phyloP scores from a whole-genome alignment of 1,140 invertebrate genomes.

The Cotesia glomerata region DNA sequence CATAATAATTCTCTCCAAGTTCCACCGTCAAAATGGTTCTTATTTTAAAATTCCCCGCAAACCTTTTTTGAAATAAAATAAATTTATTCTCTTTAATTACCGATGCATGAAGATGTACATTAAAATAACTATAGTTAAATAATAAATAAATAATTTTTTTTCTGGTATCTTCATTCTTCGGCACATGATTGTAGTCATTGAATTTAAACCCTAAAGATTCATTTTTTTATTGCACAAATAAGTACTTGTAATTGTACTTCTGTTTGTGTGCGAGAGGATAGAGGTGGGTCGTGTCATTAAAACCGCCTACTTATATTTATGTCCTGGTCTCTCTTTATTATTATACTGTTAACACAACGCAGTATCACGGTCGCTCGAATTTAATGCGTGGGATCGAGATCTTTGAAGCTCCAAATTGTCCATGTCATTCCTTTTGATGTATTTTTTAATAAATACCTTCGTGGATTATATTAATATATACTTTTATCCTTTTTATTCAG shows the following conservation, averaged over 20 bases:
- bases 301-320: conserved; percentile 12
- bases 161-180: too few species aligned
- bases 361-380: conserved; percentile 3
- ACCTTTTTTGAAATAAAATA: background rate
- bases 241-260: background rate
- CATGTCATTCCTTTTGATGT: background rate
- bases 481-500: background rate
- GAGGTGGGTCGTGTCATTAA: conserved; percentile 17
- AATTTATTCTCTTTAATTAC: background rate
- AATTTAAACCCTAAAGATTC: background rate
- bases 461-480: background rate
- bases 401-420: background rate
- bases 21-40: background rate
- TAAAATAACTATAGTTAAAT: too few species aligned
- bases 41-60: background rate
- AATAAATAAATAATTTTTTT: too few species aligned
- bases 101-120: background rate
- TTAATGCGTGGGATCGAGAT: conserved; percentile 9
- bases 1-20: conserved; percentile 4
- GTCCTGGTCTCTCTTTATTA: background rate
- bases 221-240: background rate
- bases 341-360: conserved; percentile 1
- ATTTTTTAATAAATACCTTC: background rate
- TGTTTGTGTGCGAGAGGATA: conserved; percentile 3
- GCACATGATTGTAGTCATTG: background rate